phyloP scores from a whole-genome alignment of 2,888 invertebrate genomes.

The Lamproptera curius region DNA sequence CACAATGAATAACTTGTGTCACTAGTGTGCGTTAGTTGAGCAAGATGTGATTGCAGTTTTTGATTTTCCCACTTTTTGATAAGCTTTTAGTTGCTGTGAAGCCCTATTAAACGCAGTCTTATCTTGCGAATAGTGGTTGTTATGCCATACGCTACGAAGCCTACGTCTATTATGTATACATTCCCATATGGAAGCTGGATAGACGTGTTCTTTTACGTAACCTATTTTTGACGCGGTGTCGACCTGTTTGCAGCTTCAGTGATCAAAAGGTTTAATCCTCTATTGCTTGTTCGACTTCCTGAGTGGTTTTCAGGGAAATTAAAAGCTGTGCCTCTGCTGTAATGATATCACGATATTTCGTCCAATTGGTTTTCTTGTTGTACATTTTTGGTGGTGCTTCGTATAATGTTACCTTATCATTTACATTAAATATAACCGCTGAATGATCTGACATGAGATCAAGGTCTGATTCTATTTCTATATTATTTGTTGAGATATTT shows the following conservation, averaged over 20 bases:
- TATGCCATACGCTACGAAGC: slow-evolving; percentile 10
- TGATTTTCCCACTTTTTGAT: neutral
- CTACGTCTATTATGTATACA: slow-evolving; percentile 1
- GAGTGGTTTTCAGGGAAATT: neutral
- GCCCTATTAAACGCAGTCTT: slow-evolving; percentile 10
- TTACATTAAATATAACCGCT: neutral
- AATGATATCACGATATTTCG: neutral
- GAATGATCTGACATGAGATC: neutral
- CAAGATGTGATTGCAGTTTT: neutral
- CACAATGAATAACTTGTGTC: slow-evolving; percentile 14
- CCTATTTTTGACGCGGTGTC: neutral
- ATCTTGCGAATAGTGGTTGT: slow-evolving; percentile 5
- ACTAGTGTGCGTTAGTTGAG: neutral
- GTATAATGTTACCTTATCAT: neutral
- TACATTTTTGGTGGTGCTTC: slow-evolving; percentile 4
- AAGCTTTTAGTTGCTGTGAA: slow-evolving; percentile 1
- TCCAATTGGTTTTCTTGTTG: slow-evolving; percentile 1
- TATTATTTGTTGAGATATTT: neutral
- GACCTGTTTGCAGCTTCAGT: neutral
- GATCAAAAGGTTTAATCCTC: neutral
- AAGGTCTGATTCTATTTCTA: neutral
- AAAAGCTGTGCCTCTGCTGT: neutral
- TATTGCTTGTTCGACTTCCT: neutral
- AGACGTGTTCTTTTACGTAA: neutral
- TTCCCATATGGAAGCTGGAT: neutral